Percentiles rank a stretch among this genome's conserved stretches.
These are phyloP conservation scores for Actias luna DNA, from an alignment of 2,888 invertebrate species.

Conservation along the genomic window DNA sequence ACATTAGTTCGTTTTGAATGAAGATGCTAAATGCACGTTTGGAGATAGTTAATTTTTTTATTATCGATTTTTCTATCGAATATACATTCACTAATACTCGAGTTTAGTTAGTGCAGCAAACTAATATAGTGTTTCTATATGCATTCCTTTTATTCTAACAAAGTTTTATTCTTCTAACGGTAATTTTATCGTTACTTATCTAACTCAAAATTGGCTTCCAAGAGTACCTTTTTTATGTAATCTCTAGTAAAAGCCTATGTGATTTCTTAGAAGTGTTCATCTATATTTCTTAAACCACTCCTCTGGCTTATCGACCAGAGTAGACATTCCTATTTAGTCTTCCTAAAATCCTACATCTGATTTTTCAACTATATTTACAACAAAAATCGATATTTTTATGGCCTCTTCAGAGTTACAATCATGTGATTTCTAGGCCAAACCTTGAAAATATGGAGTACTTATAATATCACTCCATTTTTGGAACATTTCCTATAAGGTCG, in stretches of 20 bases:
- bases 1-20: not conserved
- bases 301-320: not conserved
- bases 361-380: not conserved
- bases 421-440: too few relatives aligned
- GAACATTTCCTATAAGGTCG: too few relatives aligned
- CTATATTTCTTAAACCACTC: not conserved
- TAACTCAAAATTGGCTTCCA: not conserved
- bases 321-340: not conserved
- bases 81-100: not conserved
- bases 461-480: too few relatives aligned
- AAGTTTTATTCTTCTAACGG: not conserved
- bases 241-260: not conserved
- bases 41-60: not conserved
- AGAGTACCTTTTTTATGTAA: not conserved
- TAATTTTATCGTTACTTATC: not conserved
- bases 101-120: not conserved
- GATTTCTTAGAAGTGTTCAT: not conserved
- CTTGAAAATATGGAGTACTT: too few relatives aligned
- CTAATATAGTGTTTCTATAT: not conserved
- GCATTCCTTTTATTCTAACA: not conserved
- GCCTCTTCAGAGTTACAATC: too few relatives aligned
- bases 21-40: not conserved
- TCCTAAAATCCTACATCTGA: not conserved
- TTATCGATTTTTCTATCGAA: not conserved
- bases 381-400: too few relatives aligned